These are phyloP conservation scores for Nezara viridula DNA, from an alignment of 2,888 invertebrate genomes.

Conservation along the genomic window DNA sequence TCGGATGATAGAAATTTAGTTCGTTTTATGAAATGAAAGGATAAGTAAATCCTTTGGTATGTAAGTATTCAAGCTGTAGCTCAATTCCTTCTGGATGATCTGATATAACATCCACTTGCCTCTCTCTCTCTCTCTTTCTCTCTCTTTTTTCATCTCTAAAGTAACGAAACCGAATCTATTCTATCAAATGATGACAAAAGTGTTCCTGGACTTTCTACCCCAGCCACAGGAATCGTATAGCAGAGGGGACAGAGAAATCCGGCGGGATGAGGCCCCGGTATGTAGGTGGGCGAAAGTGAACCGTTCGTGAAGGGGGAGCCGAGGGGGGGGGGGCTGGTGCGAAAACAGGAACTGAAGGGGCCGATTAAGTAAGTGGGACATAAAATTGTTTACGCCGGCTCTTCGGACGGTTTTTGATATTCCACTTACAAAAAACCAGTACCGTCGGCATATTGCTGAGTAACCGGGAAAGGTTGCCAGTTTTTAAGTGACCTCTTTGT, in stretches of 20 bases:
- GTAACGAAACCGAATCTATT: background rate
- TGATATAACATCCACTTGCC: background rate
- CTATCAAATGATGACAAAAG: background rate
- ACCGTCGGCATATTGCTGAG: background rate
- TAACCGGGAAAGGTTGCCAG: background rate
- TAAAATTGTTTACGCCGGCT: background rate
- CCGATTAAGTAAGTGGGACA: constrained; percentile 43
- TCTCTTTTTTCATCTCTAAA: too few relatives aligned
- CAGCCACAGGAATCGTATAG: background rate
- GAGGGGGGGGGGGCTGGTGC: background rate
- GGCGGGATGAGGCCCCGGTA: background rate
- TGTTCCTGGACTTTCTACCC: background rate
- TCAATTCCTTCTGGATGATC: too few relatives aligned
- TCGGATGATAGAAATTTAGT: background rate
- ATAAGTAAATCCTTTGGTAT: too few relatives aligned
- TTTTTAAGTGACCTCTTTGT: background rate
- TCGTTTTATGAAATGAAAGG: background rate
- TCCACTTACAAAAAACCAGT: background rate
- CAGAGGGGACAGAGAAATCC: constrained; percentile 27
- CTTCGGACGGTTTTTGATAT: background rate
- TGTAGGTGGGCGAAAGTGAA: constrained; percentile 49
- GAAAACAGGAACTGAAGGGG: constrained; percentile 41
- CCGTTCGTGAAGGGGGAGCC: background rate
- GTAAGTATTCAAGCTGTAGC: too few relatives aligned
- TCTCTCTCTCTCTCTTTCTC: background rate